These are phyloP conservation scores for Noctua fimbriata DNA, from an alignment of 2,888 invertebrate genomes.

Conservation along the genomic window DNA sequence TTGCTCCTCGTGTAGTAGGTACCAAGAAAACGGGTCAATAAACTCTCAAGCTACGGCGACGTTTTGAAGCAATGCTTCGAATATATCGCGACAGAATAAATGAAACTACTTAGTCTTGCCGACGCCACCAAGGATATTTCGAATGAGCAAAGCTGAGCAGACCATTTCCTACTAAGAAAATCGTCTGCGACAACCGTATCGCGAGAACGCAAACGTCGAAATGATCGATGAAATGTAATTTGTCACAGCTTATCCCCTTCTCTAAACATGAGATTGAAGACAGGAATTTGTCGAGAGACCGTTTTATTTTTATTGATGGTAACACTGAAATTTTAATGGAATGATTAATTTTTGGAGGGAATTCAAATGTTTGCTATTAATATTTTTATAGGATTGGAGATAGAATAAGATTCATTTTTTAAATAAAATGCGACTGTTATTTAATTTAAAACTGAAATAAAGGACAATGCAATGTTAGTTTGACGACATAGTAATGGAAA, in stretches of 20 bases:
- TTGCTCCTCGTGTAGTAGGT: background rate
- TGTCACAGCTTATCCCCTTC: slow-evolving; percentile 65
- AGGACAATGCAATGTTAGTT: background rate
- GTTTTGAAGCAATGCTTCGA: slow-evolving; percentile 29
- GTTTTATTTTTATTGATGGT: slow-evolving; percentile 59
- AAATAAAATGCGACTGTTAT: too few relatives aligned
- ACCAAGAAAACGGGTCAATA: slow-evolving; percentile 24
- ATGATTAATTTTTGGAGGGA: background rate
- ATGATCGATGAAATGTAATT: slow-evolving; percentile 70
- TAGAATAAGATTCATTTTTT: background rate
- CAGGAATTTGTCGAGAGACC: slow-evolving; percentile 48
- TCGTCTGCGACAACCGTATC: slow-evolving; percentile 36
- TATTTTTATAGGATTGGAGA: background rate
- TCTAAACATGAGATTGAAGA: slow-evolving; percentile 52
- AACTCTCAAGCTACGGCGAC: slow-evolving; percentile 22
- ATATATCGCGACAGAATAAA: slow-evolving; percentile 39
- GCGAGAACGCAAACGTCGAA: slow-evolving; percentile 32
- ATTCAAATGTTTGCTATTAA: background rate
- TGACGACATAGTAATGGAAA: slow-evolving; percentile 3
- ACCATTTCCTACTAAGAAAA: slow-evolving; percentile 40
- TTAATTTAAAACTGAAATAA: background rate
- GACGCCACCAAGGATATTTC: slow-evolving; percentile 40
- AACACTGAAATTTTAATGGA: slow-evolving; percentile 18
- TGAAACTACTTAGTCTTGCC: slow-evolving; percentile 47
- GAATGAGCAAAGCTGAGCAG: slow-evolving; percentile 23